Evolutionary conservation across 2,113 vertebrate species (phyloP).

Genomic region (Struthidea cinerea): DNA sequence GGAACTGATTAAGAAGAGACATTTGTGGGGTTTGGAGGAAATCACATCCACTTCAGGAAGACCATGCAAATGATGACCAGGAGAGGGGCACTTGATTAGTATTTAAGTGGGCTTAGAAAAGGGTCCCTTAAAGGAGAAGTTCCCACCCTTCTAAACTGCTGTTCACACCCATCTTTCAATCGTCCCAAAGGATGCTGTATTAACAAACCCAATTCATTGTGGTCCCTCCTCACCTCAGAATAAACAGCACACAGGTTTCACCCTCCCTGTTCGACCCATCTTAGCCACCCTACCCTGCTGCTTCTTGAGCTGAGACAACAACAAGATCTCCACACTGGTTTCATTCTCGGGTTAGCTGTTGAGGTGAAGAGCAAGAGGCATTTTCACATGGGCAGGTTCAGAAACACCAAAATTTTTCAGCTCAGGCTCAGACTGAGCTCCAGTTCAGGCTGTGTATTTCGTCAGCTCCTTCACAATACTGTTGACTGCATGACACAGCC

Average conservation of each 20-base stretch:
- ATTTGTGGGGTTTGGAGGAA: neutral
- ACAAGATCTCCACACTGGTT: neutral
- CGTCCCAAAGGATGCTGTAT: neutral
- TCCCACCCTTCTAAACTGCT: neutral
- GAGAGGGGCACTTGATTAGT: neutral
- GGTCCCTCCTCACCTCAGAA: neutral
- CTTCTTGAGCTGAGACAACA: neutral
- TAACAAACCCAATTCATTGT: rapidly evolving
- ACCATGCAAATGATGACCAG: neutral
- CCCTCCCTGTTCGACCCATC: neutral
- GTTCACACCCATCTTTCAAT: neutral
- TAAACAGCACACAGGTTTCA: neutral
- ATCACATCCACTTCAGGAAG: neutral
- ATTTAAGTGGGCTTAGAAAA: neutral
- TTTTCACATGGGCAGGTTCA: neutral
- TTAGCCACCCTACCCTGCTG: neutral
- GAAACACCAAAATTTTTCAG: neutral
- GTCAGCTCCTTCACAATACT: neutral
- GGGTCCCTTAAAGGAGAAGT: neutral
- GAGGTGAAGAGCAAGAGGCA: neutral
- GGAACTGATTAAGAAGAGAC: neutral
- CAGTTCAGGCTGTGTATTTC: neutral
- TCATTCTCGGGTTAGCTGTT: neutral
- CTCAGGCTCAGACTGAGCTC: neutral
- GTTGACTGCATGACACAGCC: neutral